Base-by-base conservation (phyloP, 2,888 invertebrate genomes). In the Tetragnatha montana region DNA sequence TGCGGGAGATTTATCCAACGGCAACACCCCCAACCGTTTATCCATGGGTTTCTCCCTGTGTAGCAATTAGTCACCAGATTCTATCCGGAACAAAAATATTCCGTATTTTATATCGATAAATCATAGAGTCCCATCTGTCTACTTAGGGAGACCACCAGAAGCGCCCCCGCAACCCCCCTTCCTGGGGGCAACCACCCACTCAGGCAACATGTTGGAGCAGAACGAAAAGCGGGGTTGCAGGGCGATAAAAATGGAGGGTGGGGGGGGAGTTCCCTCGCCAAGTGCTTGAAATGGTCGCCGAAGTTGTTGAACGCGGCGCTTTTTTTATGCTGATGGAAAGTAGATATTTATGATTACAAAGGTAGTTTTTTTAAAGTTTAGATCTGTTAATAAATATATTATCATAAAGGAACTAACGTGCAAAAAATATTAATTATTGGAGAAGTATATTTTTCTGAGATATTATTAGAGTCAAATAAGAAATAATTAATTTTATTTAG, bases 81-180 rank as follows among this genome's bases (percentile, higher is more conserved):
- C 86, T 60, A 79, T 69, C 75, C 73, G 73, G 7, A 79, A 83
- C 78, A 88, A 73, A 88, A 73, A 83, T 88, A 84, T 74, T 81
- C 88, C 88, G 83, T 83, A 88, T 88, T 88, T 83, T 88, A 83
- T 83, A 83, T 68, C 83, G 81, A 88, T 88, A 88, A 88, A 88
- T 88, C 88, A 88, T 80, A 76, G 49, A 79, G 83, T 68, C 88
- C 88, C 88, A 88, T 88, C 88, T 88, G 88, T 88, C 88, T 88
- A 80, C 74, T 88, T 88, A 83, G 49, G n/a, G n/a, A 78, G 88
- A 88, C 88, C 88, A 88, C 88, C 88, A 83, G 83, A 82, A 83
- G 74, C 74, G 80, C 22, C 82, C 82, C 73, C 82, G n/a, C 50
- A 71, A 49, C 8, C 21, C 35, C 86, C 47, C 60, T 49, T n/a